These are phyloP conservation scores for Amblyraja radiata DNA, from an alignment of 2,797 vertebrate genomes.

Conservation along the genomic window DNA sequence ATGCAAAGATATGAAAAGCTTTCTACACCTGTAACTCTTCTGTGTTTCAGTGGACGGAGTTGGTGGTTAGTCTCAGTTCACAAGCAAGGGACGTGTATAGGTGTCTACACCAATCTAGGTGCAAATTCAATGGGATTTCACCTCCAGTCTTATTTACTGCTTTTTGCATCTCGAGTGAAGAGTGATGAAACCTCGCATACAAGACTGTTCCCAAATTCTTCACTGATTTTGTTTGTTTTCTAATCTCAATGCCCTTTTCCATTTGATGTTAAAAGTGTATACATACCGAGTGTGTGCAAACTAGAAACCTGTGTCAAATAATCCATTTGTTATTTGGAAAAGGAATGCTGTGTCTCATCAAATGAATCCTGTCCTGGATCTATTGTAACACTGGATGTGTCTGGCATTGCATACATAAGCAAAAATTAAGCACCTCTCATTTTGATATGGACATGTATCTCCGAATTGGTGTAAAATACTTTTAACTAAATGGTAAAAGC, in stretches of 20 bases:
- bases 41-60: background rate
- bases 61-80: background rate
- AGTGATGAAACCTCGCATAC: background rate
- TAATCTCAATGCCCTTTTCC: background rate
- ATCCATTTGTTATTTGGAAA: background rate
- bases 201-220: background rate
- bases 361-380: background rate
- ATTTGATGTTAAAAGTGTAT: background rate
- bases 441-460: constrained; percentile 21
- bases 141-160: background rate
- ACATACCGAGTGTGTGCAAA: background rate
- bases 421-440: constrained; percentile 1
- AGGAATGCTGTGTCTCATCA: background rate
- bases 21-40: constrained; percentile 15
- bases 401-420: constrained; percentile 23
- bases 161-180: background rate
- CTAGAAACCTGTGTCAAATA: background rate
- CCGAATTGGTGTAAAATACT: constrained; percentile 28
- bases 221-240: background rate
- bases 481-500: constrained; percentile 18
- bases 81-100: background rate
- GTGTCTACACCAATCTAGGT: background rate
- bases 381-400: constrained; percentile 8
- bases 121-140: background rate
- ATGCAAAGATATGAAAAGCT: background rate